Evolutionary conservation across 2,888 invertebrate species (phyloP).

Genomic region (Epicampocera succincta): DNA sequence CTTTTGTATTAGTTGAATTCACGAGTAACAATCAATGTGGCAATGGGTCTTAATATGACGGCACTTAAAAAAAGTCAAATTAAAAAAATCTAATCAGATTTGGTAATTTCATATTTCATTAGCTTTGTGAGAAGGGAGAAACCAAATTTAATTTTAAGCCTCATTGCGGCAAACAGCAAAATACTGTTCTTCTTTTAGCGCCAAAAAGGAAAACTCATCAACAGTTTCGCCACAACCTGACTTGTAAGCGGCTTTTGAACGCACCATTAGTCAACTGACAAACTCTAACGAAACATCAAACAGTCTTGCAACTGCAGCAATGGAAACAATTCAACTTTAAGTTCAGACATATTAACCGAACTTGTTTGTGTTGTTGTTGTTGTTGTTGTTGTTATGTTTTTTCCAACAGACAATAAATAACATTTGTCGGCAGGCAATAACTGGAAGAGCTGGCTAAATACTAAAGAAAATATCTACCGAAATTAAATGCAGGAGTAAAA

Average conservation of each 20-base stretch:
- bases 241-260: slow-evolving; percentile 48
- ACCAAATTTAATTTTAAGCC: too few relatives aligned
- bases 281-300: slow-evolving; percentile 33
- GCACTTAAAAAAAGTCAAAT: too few relatives aligned
- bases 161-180: too few relatives aligned
- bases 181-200: too few relatives aligned
- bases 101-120: too few relatives aligned
- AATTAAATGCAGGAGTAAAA: slow-evolving; percentile 48
- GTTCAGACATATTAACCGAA: slow-evolving; percentile 32
- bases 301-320: not conserved
- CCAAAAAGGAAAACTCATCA: not conserved
- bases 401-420: slow-evolving; percentile 18
- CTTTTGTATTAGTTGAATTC: too few relatives aligned
- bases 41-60: too few relatives aligned
- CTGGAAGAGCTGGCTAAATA: not conserved
- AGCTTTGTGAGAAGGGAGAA: too few relatives aligned
- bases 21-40: too few relatives aligned
- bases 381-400: too few relatives aligned
- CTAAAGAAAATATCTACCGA: slow-evolving; percentile 17
- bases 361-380: slow-evolving; percentile 38
- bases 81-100: too few relatives aligned
- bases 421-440: slow-evolving; percentile 26
- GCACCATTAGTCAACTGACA: slow-evolving; percentile 53
- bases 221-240: slow-evolving; percentile 42
- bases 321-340: slow-evolving; percentile 38